Conservation (phyloP, 2,113 vertebrate genomes). For the Tonatia bakeri region DNA sequence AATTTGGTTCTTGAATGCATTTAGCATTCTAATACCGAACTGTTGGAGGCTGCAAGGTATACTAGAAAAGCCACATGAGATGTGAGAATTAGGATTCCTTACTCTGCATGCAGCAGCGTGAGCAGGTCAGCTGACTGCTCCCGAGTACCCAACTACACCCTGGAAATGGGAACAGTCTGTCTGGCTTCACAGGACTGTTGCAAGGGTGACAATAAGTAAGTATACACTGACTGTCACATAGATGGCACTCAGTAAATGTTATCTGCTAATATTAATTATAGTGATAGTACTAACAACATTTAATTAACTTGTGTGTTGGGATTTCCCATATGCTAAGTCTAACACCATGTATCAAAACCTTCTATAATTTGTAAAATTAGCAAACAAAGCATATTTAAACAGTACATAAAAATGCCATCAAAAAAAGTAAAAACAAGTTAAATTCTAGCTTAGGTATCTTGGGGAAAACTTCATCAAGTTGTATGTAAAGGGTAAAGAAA, state of each 20-base stretch:
- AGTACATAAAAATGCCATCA: not conserved
- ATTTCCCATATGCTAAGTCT: not conserved
- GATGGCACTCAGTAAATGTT: not conserved
- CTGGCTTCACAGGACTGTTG: not conserved
- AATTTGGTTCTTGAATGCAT: constrained; percentile 41
- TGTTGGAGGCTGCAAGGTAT: not conserved
- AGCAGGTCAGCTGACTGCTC: not conserved
- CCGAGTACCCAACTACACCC: not conserved
- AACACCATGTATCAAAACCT: not conserved
- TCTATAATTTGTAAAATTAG: constrained; percentile 1
- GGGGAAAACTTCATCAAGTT: not conserved
- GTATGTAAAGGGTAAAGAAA: not conserved
- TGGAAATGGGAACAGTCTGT: not conserved
- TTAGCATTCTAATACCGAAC: constrained; percentile 44
- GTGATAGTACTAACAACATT: not conserved
- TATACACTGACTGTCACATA: not conserved
- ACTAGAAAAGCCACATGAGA: not conserved
- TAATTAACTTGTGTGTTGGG: constrained; percentile 31
- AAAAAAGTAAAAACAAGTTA: not conserved
- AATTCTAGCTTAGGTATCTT: not conserved
- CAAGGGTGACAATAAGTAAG: not conserved
- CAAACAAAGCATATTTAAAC: not conserved
- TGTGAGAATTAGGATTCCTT: not conserved
- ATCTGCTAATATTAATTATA: constrained; percentile 36
- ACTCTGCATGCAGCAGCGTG: not conserved